Evolutionary conservation across 2,113 vertebrate species (phyloP).

Genomic region (Neotragus moschatus): DNA sequence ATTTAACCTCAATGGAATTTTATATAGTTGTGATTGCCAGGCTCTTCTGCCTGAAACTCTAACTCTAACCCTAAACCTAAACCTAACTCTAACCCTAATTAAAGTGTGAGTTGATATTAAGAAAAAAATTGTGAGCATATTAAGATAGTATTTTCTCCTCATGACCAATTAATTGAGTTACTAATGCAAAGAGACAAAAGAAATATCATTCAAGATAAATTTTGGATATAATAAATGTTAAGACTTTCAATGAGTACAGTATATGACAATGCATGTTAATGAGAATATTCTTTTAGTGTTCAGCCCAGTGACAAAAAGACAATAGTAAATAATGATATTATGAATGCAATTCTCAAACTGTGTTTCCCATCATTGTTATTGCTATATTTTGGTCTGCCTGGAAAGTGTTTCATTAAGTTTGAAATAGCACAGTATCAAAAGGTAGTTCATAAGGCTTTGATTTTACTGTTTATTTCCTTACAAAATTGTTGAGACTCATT

Average conservation of each 20-base stretch:
- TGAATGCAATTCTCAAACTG: not conserved
- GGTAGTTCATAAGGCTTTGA: not conserved
- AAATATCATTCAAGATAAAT: not conserved
- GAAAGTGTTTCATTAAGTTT: not conserved
- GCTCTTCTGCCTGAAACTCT: not conserved
- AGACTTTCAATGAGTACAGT: not conserved
- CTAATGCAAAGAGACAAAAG: not conserved
- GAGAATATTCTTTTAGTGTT: not conserved
- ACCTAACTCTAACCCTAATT: too few species aligned
- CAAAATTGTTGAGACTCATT: not conserved
- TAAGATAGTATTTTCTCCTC: not conserved
- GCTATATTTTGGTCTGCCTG: not conserved
- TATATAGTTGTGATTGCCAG: conserved; percentile 13
- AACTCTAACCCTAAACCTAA: too few species aligned
- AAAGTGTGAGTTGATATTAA: not conserved
- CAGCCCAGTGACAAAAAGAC: not conserved
- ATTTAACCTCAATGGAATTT: conserved; percentile 17
- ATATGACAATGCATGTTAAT: not conserved
- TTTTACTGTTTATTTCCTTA: not conserved
- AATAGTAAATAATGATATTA: not conserved
- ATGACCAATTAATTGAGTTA: not conserved
- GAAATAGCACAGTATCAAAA: not conserved
- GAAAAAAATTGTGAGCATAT: not conserved
- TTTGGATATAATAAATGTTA: not conserved
- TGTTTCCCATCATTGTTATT: not conserved